Conservation (phyloP, 2,797 vertebrate genomes). For the Hippopotamyrus pictus region DNA sequence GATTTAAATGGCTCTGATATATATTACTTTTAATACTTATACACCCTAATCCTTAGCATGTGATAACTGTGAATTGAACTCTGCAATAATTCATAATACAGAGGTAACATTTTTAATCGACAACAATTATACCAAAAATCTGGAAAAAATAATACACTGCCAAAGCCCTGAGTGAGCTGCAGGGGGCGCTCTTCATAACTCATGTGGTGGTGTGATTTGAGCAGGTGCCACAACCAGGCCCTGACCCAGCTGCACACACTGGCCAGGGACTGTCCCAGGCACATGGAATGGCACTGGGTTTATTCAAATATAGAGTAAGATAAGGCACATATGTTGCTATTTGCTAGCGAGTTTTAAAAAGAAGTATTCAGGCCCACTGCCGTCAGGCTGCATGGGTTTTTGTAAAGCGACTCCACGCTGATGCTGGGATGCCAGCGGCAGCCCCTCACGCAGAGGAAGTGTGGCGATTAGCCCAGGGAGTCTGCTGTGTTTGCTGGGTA, state of each 20-base stretch:
- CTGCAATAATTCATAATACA: not conserved
- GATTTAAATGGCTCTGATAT: not conserved
- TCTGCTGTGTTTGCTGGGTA: constrained; percentile 2
- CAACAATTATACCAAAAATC: not conserved
- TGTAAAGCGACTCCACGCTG: not conserved
- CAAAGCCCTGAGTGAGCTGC: not conserved
- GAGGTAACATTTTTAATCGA: not conserved
- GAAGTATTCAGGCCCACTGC: not conserved
- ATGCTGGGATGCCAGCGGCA: not conserved
- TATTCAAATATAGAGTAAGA: not conserved
- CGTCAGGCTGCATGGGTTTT: not conserved
- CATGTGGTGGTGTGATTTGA: not conserved
- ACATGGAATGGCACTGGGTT: not conserved
- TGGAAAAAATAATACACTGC: not conserved
- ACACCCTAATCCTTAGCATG: not conserved
- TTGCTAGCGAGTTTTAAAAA: not conserved
- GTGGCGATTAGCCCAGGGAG: not conserved
- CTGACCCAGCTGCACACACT: not conserved
- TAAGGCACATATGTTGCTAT: not conserved
- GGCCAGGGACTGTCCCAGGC: not conserved
- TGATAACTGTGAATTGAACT: not conserved
- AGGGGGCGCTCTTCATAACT: not conserved
- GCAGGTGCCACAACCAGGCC: not conserved
- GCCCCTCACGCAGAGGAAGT: not conserved
- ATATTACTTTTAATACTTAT: not conserved